Base-by-base conservation (phyloP, 2,888 invertebrate species). In the Lydus trimaculatus region DNA sequence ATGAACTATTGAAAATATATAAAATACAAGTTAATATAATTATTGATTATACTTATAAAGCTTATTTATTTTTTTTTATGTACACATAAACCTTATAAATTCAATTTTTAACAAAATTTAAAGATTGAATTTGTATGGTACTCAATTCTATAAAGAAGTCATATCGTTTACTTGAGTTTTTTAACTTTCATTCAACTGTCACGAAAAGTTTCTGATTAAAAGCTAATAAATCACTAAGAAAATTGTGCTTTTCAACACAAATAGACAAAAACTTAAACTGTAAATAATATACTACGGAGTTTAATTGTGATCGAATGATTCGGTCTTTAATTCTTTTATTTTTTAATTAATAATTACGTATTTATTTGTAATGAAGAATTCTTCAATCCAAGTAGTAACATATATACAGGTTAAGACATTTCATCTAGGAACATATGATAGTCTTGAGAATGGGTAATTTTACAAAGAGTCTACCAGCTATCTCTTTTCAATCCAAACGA, bases 191-290 rank as follows among this genome's bases (percentile, higher is more conserved):
- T 65, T 68, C 68, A 69, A 63, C 69, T 69, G 65, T 63, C 65
- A 65, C 2, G 25, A 64, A 65, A 69, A 69, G 60, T 69, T 66
- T 63, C 33, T 64, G 69, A 65, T 69, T 63, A 69, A 69, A 69
- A 69, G 61, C 65, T 63, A 69, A 69, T 69, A 69, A 69, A 69
- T 69, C 69, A 69, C 59, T 56, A 17, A 58, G 56, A 63, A 69
- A 69, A 69, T 65, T 69, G 36, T 61, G 25, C 20, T 36, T 36
- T 23, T 20, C 13, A 56, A 23, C 5, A 25, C 4, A 25, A 7
- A 25, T 25, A 56, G 13, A 25, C 2, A 56, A 25, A 25, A 25
- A 25, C 52, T 20, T 2, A 48, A 20, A 48, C n/a, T 25, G 15
- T 56, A 13, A 23, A 56, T 25, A 23, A 25, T 25, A 56, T 13